phyloP scores from a whole-genome alignment of 2,888 invertebrate genomes.

The Folsomia manolachei region DNA sequence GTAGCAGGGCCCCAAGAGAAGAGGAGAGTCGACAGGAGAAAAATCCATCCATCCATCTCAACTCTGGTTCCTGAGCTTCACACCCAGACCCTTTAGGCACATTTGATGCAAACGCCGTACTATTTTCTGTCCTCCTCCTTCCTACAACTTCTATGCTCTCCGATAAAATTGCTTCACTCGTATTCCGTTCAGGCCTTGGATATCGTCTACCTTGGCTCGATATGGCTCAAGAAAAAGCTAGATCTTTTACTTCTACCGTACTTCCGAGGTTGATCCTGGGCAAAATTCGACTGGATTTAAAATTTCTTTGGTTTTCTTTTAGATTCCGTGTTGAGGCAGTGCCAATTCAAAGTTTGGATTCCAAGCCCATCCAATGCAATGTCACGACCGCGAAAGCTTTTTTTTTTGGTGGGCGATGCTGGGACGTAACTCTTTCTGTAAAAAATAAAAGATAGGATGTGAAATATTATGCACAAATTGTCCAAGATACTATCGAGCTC shows the following conservation, averaged over 20 bases:
- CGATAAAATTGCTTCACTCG: not conserved
- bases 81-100: constrained; percentile 36
- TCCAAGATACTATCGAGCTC: not conserved
- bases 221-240: too few relatives aligned
- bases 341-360: too few relatives aligned
- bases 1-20: constrained; percentile 40
- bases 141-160: not conserved
- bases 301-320: too few relatives aligned
- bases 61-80: constrained; percentile 28
- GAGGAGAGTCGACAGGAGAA: constrained; percentile 41
- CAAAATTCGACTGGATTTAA: too few relatives aligned
- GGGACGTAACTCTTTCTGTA: not conserved
- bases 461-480: constrained; percentile 22
- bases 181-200: not conserved
- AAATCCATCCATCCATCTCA: constrained; percentile 49
- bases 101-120: constrained; percentile 34
- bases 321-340: too few relatives aligned
- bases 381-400: not conserved
- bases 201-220: not conserved
- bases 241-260: too few relatives aligned
- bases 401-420: too few relatives aligned
- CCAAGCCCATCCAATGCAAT: too few relatives aligned
- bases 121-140: too few relatives aligned
- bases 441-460: not conserved
- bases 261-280: too few relatives aligned